Base-by-base conservation (phyloP, 1,140 invertebrate genomes). In the Chelonus insularis region DNA sequence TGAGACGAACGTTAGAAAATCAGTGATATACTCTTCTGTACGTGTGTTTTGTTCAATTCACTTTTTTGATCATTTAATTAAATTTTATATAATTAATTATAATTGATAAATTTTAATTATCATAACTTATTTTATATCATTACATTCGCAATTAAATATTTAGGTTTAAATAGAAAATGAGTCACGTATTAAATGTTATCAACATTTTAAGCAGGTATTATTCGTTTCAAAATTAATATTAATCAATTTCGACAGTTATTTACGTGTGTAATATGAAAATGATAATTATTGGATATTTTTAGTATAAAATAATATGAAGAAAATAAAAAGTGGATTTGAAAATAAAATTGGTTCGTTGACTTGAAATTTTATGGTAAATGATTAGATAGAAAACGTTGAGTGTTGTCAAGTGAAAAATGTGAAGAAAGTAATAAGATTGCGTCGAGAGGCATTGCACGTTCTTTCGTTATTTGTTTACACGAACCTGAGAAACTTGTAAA, bases 91-190 rank as follows among this genome's bases (percentile, higher is more conserved):
- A 32, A 37, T 37, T 23, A 41, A 39, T 52, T 52, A 62, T 66
- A 63, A 70, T 66, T 57, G 60, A 62, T 66, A 70, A 71, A 66
- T 63, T 68, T 47, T 48, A 66, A 12, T 16, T 14, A 8, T 45
- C 14, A 16, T 4, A 18, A 14, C n/a, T 45, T 45, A 18, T 45
- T 2, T 50, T 29, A 8, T 23, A 1, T 4, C n/a, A 39, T 39
- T 39, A 3, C n/a, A 5, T 39, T 39, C 11, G 11, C 11, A 12
- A 12, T 7, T 8, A 8, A 8, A 8, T 34, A 11, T 34, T 4
- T 8, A 34, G 1, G n/a, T 12, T 39, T 14, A n/a, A n/a, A n/a
- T n/a, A n/a, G n/a, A n/a, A n/a, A n/a, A n/a, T n/a, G n/a, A n/a
- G n/a, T n/a, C n/a, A n/a, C n/a, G n/a, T n/a, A n/a, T n/a, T n/a